A percentile compares a stretch with the other conserved stretches of the same genome.
Evolutionary conservation across 2,888 invertebrate species (phyloP).

Genomic region (Eupithecia pulchellata): DNA sequence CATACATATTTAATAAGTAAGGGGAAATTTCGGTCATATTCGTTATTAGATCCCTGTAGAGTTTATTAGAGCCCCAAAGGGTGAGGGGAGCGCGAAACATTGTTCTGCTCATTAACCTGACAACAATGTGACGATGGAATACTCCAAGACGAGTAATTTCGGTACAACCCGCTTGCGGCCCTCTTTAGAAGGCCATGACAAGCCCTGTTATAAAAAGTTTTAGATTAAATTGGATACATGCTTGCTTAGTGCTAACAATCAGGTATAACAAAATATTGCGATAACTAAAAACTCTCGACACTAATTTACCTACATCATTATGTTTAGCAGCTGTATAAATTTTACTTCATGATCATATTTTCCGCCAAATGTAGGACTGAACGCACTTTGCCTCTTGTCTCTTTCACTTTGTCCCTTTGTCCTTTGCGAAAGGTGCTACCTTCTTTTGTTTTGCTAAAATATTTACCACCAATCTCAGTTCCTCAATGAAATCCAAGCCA

Average conservation of each 20-base stretch:
- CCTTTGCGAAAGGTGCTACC: neutral
- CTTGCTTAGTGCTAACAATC: neutral
- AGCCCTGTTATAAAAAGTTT: neutral
- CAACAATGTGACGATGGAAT: slow-evolving; percentile 58
- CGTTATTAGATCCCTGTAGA: slow-evolving; percentile 37
- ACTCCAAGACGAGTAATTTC: slow-evolving; percentile 4
- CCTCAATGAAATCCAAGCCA: slow-evolving; percentile 25
- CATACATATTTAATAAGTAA: neutral
- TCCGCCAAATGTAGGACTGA: neutral
- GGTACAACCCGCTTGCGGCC: neutral
- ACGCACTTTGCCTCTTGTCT: neutral
- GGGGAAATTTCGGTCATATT: slow-evolving; percentile 10
- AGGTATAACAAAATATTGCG: neutral
- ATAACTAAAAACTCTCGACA: neutral
- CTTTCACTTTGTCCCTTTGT: neutral
- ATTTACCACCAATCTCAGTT: slow-evolving; percentile 10
- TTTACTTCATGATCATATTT: neutral
- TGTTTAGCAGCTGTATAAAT: neutral
- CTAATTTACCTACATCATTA: neutral
- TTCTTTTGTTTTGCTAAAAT: slow-evolving; percentile 9
- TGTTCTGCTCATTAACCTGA: slow-evolving; percentile 70
- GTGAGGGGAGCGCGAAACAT: slow-evolving; percentile 35
- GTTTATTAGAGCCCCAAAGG: slow-evolving; percentile 39
- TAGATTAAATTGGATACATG: neutral
- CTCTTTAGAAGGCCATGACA: neutral